These are phyloP conservation scores for Macroteleia sp. DNA, from an alignment of 2,888 invertebrate genomes.

Conservation along the genomic window DNA sequence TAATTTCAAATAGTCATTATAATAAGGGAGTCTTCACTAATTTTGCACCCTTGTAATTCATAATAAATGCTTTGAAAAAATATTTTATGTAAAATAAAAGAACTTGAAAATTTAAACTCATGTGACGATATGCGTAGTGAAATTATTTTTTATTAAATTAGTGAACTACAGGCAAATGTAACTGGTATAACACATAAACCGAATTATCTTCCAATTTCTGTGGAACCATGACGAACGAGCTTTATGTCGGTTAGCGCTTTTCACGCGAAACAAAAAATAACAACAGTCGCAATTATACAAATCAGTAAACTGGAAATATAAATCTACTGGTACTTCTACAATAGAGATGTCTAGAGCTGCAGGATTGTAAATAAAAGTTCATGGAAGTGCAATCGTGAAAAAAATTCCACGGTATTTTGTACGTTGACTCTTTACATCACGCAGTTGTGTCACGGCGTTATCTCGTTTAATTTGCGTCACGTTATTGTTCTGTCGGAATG, in stretches of 20 bases:
- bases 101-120: no score
- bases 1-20: no score
- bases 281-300: slow-evolving; percentile 44
- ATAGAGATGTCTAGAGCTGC: slow-evolving; percentile 28
- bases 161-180: slow-evolving; percentile 39
- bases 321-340: slow-evolving; percentile 35
- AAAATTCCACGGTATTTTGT: slow-evolving; percentile 32
- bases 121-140: slow-evolving; percentile 7
- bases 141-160: slow-evolving; percentile 44
- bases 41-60: neutral
- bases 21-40: no score
- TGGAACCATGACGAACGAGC: slow-evolving; percentile 41
- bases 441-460: slow-evolving; percentile 8
- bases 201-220: slow-evolving; percentile 60
- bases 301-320: slow-evolving; percentile 60
- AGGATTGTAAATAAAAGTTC: slow-evolving; percentile 50
- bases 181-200: slow-evolving; percentile 44
- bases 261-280: slow-evolving; percentile 48
- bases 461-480: slow-evolving; percentile 23
- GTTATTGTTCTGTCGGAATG: slow-evolving; percentile 10
- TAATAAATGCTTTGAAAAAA: neutral
- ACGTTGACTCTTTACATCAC: neutral
- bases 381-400: slow-evolving; percentile 32
- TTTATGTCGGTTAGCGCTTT: slow-evolving; percentile 53
- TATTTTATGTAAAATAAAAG: neutral